Percentiles rank a stretch among this genome's conserved stretches.
Conservation (phyloP, 2,888 invertebrate genomes). For the Yponomeuta evonymella region DNA sequence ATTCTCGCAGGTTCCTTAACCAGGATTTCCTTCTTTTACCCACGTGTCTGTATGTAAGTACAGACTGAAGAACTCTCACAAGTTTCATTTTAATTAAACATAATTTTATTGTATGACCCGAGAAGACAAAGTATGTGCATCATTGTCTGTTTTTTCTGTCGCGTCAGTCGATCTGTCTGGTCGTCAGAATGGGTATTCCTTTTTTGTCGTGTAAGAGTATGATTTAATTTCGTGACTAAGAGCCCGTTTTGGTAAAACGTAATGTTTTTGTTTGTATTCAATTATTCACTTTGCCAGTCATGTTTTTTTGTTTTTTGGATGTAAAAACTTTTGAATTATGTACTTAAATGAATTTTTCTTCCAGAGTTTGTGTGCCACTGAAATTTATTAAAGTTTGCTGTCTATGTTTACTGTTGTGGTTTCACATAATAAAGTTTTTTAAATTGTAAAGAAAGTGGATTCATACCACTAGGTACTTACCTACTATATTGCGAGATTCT, state of each 20-base stretch:
- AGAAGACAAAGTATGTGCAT: conserved; percentile 14
- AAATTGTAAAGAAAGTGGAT: too few relatives aligned
- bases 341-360: too few relatives aligned
- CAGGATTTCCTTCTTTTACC: too few relatives aligned
- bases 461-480: too few relatives aligned
- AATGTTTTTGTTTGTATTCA: neutral
- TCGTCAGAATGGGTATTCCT: conserved; percentile 8
- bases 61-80: neutral
- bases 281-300: neutral
- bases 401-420: too few relatives aligned
- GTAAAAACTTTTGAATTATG: too few relatives aligned
- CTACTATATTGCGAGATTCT: too few relatives aligned
- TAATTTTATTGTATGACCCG: neutral
- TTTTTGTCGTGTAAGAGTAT: neutral
- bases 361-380: too few relatives aligned
- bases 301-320: neutral
- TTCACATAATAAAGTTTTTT: too few relatives aligned
- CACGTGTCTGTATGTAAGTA: neutral
- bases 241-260: neutral
- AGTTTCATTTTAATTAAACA: neutral
- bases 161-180: conserved; percentile 11
- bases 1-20: too few relatives aligned
- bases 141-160: conserved; percentile 12
- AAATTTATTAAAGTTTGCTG: too few relatives aligned
- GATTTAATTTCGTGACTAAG: neutral